A percentile compares a stretch with the other conserved stretches of the same genome.
phyloP scores from a whole-genome alignment of 2,113 vertebrate genomes.

The Alligator sinensis region DNA sequence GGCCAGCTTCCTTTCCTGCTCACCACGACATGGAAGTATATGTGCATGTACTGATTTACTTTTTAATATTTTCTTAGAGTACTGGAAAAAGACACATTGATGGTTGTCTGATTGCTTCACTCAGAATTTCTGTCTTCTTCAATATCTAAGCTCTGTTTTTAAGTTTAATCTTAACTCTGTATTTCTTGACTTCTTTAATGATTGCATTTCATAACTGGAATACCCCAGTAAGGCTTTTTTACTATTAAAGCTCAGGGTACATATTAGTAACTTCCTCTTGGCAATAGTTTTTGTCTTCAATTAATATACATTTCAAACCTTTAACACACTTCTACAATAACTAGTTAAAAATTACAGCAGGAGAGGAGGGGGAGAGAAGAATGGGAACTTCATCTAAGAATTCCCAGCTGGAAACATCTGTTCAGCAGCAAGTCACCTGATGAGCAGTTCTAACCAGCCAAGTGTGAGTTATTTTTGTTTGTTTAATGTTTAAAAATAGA shows the following conservation, averaged over 20 bases:
- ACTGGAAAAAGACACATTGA: background rate
- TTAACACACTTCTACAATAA: slow-evolving; percentile 55
- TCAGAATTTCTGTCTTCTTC: background rate
- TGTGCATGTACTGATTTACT: background rate
- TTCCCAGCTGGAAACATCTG: slow-evolving; percentile 74
- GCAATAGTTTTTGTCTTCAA: slow-evolving; percentile 44
- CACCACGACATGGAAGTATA: background rate
- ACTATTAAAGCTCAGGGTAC: slow-evolving; percentile 43
- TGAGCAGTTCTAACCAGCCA: slow-evolving; percentile 75
- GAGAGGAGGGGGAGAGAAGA: background rate
- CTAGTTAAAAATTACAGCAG: background rate
- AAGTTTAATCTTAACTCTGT: slow-evolving; percentile 8
- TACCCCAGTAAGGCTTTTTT: slow-evolving; percentile 27
- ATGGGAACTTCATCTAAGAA: slow-evolving; percentile 52
- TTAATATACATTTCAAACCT: slow-evolving; percentile 47
- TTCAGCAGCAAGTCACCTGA: slow-evolving; percentile 73
- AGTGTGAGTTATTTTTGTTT: slow-evolving; percentile 79
- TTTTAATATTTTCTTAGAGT: background rate
- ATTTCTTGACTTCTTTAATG: slow-evolving; percentile 15
- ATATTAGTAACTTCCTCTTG: slow-evolving; percentile 44
- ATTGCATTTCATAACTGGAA: slow-evolving; percentile 24
- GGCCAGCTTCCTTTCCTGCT: background rate
- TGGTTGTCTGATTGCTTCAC: background rate
- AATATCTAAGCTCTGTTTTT: slow-evolving; percentile 1
- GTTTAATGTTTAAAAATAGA: slow-evolving; percentile 79